phyloP scores from a whole-genome alignment of 1,140 invertebrate genomes.

The Trichogramma pretiosum region DNA sequence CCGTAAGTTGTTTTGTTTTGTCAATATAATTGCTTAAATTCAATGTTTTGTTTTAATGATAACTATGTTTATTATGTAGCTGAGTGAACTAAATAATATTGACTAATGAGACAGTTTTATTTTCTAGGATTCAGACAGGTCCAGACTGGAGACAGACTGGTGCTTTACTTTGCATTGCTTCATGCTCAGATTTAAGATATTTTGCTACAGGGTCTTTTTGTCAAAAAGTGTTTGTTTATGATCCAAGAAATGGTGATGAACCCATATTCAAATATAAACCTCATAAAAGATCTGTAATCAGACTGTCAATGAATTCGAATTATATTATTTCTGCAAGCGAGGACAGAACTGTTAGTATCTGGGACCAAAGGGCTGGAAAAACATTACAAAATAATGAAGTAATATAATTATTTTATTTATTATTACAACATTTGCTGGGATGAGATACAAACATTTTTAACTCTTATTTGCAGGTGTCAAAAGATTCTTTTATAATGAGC shows the following conservation, averaged over 20 bases:
- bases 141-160: slow-evolving; percentile 12
- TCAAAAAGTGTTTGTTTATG: slow-evolving; percentile 31
- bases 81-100: slow-evolving; percentile 9
- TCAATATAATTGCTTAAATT: background rate
- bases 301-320: slow-evolving; percentile 31
- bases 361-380: slow-evolving; percentile 32
- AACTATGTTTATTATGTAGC: background rate
- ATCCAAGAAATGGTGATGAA: slow-evolving; percentile 23
- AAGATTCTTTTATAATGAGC: slow-evolving; percentile 34
- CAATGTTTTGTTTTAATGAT: background rate
- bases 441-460: slow-evolving; percentile 1
- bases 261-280: slow-evolving; percentile 27
- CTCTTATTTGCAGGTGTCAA: slow-evolving; percentile 26
- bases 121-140: slow-evolving; percentile 25
- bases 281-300: slow-evolving; percentile 33
- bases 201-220: slow-evolving; percentile 34
- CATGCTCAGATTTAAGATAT: slow-evolving; percentile 25
- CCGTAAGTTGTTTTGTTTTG: slow-evolving; percentile 25
- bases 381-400: slow-evolving; percentile 30
- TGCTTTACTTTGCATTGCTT: slow-evolving; percentile 32
- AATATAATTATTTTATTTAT: slow-evolving; percentile 22
- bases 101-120: slow-evolving; percentile 6
- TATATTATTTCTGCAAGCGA: slow-evolving; percentile 39
- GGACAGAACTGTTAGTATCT: slow-evolving; percentile 35
- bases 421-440: background rate